A percentile compares a stretch with the other conserved stretches of the same genome.
phyloP scores from a whole-genome alignment of 2,888 invertebrate genomes.

The Ceramica pisi region DNA sequence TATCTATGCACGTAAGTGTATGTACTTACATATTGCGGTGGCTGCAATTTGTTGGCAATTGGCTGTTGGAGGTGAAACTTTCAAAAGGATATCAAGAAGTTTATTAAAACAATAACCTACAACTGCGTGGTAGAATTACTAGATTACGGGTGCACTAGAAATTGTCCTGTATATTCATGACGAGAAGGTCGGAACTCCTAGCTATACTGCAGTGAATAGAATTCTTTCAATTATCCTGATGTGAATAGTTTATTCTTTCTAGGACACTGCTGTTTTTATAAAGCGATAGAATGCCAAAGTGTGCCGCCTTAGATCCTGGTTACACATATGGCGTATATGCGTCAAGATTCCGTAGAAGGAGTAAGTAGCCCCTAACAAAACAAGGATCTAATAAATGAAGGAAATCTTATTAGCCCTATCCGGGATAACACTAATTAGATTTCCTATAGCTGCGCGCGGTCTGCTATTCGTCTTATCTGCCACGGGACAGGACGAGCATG shows the following conservation, averaged over 20 bases:
- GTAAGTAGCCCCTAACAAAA: constrained; percentile 18
- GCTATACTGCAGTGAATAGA: constrained; percentile 1
- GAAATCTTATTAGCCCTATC: constrained; percentile 44
- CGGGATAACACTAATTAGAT: constrained; percentile 49
- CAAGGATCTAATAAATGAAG: constrained; percentile 41
- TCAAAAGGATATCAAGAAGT: constrained; percentile 48
- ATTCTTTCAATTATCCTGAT: constrained; percentile 27
- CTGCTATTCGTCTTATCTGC: constrained; percentile 19
- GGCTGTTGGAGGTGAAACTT: constrained; percentile 49
- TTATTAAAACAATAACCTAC: constrained; percentile 51
- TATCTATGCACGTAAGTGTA: constrained; percentile 1
- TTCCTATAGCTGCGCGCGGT: constrained; percentile 25
- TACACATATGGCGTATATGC: constrained; percentile 29
- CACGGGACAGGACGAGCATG: not conserved
- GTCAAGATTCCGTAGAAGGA: constrained; percentile 34
- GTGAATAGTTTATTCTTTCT: too few relatives aligned
- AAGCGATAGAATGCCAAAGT: constrained; percentile 19
- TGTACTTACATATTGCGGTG: constrained; percentile 16
- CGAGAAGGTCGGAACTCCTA: constrained; percentile 13
- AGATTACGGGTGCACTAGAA: constrained; percentile 22
- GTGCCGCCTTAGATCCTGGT: constrained; percentile 28
- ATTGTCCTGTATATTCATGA: constrained; percentile 28
- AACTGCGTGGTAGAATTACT: constrained; percentile 36
- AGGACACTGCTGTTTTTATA: constrained; percentile 18
- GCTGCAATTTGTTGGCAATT: constrained; percentile 45